A percentile compares a stretch with the other conserved stretches of the same genome.
These are phyloP conservation scores for Nasonia giraulti DNA, from an alignment of 1,140 invertebrate species.

Conservation along the genomic window DNA sequence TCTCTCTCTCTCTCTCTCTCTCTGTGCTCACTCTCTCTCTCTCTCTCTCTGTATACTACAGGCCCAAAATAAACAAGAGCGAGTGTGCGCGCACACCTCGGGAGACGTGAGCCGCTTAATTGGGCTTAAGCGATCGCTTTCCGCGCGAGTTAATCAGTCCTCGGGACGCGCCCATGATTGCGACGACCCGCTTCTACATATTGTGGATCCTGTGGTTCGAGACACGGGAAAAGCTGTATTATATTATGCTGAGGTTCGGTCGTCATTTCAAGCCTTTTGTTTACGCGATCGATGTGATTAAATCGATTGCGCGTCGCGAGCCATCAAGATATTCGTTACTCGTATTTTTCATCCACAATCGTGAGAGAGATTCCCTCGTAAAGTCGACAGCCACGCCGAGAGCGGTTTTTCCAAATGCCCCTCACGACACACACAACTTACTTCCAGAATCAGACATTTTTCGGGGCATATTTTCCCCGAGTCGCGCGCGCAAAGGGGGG, in stretches of 20 bases:
- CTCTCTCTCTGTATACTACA: not conserved
- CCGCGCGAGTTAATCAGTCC: not conserved
- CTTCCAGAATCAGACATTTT: not conserved
- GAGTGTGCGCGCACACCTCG: not conserved
- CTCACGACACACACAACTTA: not conserved
- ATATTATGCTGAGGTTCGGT: too few species aligned
- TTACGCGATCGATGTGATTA: too few species aligned
- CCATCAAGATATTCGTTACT: not conserved
- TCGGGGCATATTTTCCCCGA: not conserved
- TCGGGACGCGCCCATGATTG: too few species aligned
- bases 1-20: too few species aligned
- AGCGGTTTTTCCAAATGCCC: not conserved
- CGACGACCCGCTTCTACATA: not conserved
- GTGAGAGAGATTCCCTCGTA: not conserved
- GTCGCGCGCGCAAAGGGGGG: not conserved
- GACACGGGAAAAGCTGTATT: too few species aligned
- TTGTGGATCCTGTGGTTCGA: too few species aligned
- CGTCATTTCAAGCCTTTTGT: too few species aligned
- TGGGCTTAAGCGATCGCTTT: conserved; percentile 30
- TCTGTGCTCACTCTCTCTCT: not conserved
- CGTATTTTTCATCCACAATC: not conserved
- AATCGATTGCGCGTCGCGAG: too few species aligned
- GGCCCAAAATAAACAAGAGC: not conserved
- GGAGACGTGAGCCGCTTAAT: conserved; percentile 5
- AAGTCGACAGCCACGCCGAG: not conserved